Base-by-base conservation (phyloP, 2,797 vertebrate species). In the Spizella passerina region DNA sequence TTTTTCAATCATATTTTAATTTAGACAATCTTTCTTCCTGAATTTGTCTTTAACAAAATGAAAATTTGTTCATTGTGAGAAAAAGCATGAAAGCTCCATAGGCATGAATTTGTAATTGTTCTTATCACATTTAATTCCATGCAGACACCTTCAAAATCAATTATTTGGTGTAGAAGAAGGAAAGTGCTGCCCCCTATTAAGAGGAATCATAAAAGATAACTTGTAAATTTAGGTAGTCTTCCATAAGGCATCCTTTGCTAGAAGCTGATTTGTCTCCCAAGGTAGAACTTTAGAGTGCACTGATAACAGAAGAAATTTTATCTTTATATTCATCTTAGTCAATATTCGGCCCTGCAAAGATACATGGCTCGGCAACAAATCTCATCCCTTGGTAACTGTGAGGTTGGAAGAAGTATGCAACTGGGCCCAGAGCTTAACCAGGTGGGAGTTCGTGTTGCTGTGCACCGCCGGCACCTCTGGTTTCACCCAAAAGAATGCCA, bases 391-490 rank as follows among this genome's bases (percentile, higher is more conserved):
- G 12, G 16, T 52, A 70, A 44, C 7, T 0, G 2, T 24, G 24
- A 34, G 34, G 8, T 18, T 30, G 6, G 7, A 56, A 20, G 26
- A 68, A 29, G n/a, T 26, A 15, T 0, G 14, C 17, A 32, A 11
- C 0, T 20, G 6, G 38, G 14, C 12, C 7, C 4, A 46, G 7
- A 36, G 32, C 30, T 16, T 22, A 27, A 32, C 0, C 3, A 10
- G 18, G 14, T 12, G 16, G 18, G 32, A 44, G 16, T 3, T 50
- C 26, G 29, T 11, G 14, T 11, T 19, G 27, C 49, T 24, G 12
- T 7, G n/a, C 6, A 21, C 4, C 0, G 1, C n/a, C 52, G 19
- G 23, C 4, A 30, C 3, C 3, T 27, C 50, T 57, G 30, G 26
- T 7, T 52, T 64, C 46, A 44, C 23, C 4, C 14, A 1, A 10